Evolutionary conservation across 1,140 invertebrate genomes (phyloP).

Genomic region (Cylas formicarius): DNA sequence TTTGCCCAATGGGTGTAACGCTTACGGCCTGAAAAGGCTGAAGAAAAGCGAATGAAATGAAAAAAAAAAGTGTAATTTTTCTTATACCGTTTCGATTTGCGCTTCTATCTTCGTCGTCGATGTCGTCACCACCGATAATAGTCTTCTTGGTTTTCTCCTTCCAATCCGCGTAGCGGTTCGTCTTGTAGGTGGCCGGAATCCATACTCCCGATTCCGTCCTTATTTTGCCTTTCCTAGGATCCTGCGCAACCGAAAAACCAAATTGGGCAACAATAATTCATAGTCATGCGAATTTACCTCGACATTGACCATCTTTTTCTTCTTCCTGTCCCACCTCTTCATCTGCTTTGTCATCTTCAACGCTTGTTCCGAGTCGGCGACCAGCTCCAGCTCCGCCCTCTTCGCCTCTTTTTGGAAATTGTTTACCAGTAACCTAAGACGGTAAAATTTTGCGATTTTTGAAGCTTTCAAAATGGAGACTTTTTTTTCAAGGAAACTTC

Average conservation of each 20-base stretch:
- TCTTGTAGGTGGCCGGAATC: slow-evolving; percentile 91
- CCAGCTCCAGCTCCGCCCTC: slow-evolving; percentile 63
- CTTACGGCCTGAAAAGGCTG: slow-evolving; percentile 14
- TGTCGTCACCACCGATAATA: slow-evolving; percentile 51
- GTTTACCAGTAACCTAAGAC: slow-evolving; percentile 54
- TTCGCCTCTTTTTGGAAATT: slow-evolving; percentile 61
- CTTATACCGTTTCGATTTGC: neutral
- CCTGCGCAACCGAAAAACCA: slow-evolving; percentile 32
- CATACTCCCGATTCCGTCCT: slow-evolving; percentile 89
- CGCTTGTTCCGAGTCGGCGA: slow-evolving; percentile 60
- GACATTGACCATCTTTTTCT: slow-evolving; percentile 70
- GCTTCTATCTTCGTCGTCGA: slow-evolving; percentile 47
- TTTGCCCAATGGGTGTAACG: slow-evolving; percentile 52
- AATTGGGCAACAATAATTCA: slow-evolving; percentile 4
- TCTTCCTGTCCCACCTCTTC: slow-evolving; percentile 72
- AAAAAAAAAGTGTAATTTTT: neutral
- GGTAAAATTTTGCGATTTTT: slow-evolving; percentile 9
- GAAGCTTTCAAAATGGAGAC: slow-evolving; percentile 7
- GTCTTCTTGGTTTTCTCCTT: slow-evolving; percentile 72
- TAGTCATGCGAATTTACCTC: slow-evolving; percentile 39
- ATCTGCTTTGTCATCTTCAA: slow-evolving; percentile 48
- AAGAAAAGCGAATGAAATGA: slow-evolving; percentile 5
- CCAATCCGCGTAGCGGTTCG: slow-evolving; percentile 83
- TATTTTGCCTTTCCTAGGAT: slow-evolving; percentile 69
- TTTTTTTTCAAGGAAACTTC: neutral